Percentiles rank a stretch among this genome's conserved stretches.
These are phyloP conservation scores for Pristionchus mayeri DNA, from an alignment of 2,888 invertebrate species.

Conservation along the genomic window DNA sequence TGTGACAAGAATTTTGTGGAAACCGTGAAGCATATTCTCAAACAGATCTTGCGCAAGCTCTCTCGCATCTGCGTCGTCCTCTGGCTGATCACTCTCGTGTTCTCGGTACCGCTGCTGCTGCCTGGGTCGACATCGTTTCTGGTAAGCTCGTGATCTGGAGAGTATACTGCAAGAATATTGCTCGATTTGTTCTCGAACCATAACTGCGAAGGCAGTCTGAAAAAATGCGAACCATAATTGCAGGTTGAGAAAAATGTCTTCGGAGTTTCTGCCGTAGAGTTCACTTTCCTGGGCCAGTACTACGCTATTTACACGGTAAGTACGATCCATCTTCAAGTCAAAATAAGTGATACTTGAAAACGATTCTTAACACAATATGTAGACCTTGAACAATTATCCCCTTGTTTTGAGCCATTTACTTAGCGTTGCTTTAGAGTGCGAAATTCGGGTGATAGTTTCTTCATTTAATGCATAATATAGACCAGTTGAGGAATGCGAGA, in stretches of 20 bases:
- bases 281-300: constrained; percentile 16
- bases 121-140: background rate
- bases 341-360: too few relatives aligned
- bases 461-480: background rate
- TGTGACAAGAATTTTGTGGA: too few relatives aligned
- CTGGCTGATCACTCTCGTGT: background rate
- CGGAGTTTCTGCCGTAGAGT: background rate
- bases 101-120: background rate
- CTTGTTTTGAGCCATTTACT: too few relatives aligned
- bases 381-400: too few relatives aligned
- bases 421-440: background rate
- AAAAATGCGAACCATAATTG: background rate
- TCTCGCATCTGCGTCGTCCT: background rate
- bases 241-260: background rate
- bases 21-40: too few relatives aligned
- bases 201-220: too few relatives aligned
- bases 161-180: too few relatives aligned
- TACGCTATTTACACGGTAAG: constrained; percentile 1
- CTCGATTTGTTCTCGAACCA: too few relatives aligned
- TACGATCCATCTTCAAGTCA: background rate
- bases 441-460: background rate
- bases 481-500: background rate
- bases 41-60: constrained; percentile 5
- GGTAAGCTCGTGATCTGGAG: background rate
- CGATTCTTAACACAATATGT: too few relatives aligned